Percentiles rank a stretch among this genome's conserved stretches.
Conservation (phyloP, 1,140 invertebrate species). For the Solenopsis invicta region DNA sequence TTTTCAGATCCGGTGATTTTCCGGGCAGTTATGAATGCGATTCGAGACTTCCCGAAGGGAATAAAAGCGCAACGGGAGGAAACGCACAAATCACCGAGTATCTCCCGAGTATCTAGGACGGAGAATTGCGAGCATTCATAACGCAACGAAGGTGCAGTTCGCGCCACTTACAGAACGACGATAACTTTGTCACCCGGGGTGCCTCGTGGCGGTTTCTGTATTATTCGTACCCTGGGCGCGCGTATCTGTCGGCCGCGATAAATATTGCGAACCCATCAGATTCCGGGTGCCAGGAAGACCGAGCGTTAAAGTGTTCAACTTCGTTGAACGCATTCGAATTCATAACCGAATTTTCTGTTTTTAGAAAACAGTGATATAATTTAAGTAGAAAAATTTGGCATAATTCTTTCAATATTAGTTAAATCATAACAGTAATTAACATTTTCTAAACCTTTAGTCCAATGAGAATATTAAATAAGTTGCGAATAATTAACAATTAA, state of each 20-base stretch:
- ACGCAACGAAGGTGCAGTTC: conserved; percentile 68
- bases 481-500: neutral
- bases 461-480: neutral
- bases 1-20: conserved; percentile 58
- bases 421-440: neutral
- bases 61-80: conserved; percentile 47
- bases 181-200: conserved; percentile 68
- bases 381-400: neutral
- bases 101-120: conserved; percentile 63
- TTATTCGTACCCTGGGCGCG: conserved; percentile 49
- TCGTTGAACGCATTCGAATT: conserved; percentile 47
- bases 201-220: conserved; percentile 61
- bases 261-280: conserved; percentile 63
- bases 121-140: conserved; percentile 71
- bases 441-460: neutral
- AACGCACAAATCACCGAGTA: conserved; percentile 68
- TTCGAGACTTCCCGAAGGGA: conserved; percentile 44
- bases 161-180: conserved; percentile 69
- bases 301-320: conserved; percentile 42
- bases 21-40: conserved; percentile 53
- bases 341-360: conserved; percentile 3
- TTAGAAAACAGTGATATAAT: conserved; percentile 12
- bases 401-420: neutral
- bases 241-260: conserved; percentile 60
- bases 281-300: neutral